A percentile compares a stretch with the other conserved stretches of the same genome.
phyloP scores from a whole-genome alignment of 2,888 invertebrate species.

The Polia nebulosa region DNA sequence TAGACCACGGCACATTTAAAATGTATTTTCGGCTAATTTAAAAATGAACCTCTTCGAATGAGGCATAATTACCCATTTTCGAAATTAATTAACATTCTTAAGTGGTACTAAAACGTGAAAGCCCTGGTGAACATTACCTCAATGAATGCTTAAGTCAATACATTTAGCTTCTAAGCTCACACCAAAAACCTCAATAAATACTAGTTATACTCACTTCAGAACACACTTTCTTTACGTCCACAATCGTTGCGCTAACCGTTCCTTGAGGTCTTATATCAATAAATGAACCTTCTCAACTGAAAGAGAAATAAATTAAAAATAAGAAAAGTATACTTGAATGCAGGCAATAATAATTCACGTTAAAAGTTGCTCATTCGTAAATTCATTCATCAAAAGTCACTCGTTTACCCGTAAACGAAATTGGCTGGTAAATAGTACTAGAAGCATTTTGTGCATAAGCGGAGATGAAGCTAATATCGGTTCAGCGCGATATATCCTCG shows the following conservation, averaged over 20 bases:
- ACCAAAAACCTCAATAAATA: constrained; percentile 13
- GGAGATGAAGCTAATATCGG: not conserved
- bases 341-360: not conserved
- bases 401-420: not conserved
- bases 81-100: not conserved
- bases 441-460: constrained; percentile 8
- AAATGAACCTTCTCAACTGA: not conserved
- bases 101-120: not conserved
- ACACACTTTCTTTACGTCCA: not conserved
- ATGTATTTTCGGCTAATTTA: not conserved
- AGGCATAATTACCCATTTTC: not conserved
- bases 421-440: not conserved
- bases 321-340: not conserved
- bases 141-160: constrained; percentile 27
- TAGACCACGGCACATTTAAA: not conserved
- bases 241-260: not conserved
- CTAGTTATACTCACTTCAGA: not conserved
- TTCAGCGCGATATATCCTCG: not conserved
- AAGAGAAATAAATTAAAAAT: not conserved
- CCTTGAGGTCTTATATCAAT: not conserved
- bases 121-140: constrained; percentile 1
- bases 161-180: not conserved
- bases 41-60: not conserved
- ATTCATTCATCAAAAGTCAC: not conserved
- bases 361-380: not conserved